Conservation (phyloP, 2,797 vertebrate genomes). For the Notolepis coatsorum region DNA sequence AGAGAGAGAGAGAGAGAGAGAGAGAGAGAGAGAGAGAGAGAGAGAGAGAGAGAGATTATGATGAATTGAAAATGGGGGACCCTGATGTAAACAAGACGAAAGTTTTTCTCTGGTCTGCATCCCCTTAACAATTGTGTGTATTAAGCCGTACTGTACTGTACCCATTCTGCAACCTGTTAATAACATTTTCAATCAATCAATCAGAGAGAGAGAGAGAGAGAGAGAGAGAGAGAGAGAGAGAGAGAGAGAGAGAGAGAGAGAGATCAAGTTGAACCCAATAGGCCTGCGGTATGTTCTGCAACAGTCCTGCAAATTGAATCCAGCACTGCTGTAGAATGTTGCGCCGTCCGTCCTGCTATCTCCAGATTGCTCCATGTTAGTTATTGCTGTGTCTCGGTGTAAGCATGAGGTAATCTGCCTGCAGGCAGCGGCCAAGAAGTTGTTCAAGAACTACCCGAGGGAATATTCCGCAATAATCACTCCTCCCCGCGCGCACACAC, state of each 20-base stretch:
- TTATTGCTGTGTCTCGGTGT: conserved; percentile 37
- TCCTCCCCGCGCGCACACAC: conserved; percentile 26
- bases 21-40: conserved; percentile 10
- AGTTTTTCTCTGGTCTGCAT: too few relatives aligned
- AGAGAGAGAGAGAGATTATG: neutral
- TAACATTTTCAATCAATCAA: too few relatives aligned
- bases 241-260: conserved; percentile 13
- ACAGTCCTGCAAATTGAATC: conserved; percentile 30
- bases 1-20: neutral
- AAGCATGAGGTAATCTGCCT: conserved; percentile 50
- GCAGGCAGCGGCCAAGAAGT: conserved; percentile 51
- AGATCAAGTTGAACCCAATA: conserved; percentile 2
- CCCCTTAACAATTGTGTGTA: too few relatives aligned
- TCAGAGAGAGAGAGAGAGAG: neutral
- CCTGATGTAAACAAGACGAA: too few relatives aligned
- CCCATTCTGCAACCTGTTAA: too few relatives aligned
- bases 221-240: conserved; percentile 9
- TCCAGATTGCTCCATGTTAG: conserved; percentile 51
- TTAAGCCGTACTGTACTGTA: too few relatives aligned
- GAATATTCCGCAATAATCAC: conserved; percentile 43
- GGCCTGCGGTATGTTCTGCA: neutral
- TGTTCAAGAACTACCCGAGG: conserved; percentile 47
- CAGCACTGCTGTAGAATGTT: conserved; percentile 38
- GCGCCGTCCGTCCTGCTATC: conserved; percentile 34
- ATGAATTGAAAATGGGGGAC: too few relatives aligned